Percentiles rank a stretch among this genome's conserved stretches.
Conservation (phyloP, 1,140 invertebrate species). For the Lepidurus packardi region DNA sequence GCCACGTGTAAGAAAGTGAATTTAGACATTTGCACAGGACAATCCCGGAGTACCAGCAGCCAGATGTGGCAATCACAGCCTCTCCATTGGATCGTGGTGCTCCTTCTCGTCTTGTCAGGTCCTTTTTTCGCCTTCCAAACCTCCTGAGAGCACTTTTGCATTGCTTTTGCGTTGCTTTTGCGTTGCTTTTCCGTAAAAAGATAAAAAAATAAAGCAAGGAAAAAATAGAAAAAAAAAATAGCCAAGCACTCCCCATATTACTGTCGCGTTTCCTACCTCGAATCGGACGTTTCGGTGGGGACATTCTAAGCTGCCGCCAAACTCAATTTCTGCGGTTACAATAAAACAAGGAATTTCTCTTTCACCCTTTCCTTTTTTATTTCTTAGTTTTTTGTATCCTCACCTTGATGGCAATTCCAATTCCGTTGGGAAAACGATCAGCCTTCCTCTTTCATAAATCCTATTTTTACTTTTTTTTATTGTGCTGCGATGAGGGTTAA, state of each 20-base stretch:
- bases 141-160: background rate
- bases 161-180: background rate
- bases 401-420: too few species aligned
- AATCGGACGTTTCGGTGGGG: background rate
- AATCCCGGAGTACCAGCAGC: background rate
- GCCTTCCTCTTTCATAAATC: too few species aligned
- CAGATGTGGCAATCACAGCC: background rate
- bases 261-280: background rate
- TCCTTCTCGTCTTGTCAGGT: background rate
- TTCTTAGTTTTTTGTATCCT: too few species aligned
- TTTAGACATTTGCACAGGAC: conserved; percentile 29
- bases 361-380: too few species aligned
- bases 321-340: background rate
- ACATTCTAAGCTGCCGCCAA: background rate
- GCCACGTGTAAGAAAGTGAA: conserved; percentile 28
- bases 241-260: background rate
- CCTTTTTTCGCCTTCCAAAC: background rate
- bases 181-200: too few species aligned
- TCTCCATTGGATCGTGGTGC: background rate
- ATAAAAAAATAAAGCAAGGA: too few species aligned
- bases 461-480: too few species aligned
- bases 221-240: too few species aligned
- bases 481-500: too few species aligned
- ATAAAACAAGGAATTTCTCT: too few species aligned
- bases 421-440: too few species aligned